Evolutionary conservation across 2,113 vertebrate genomes (phyloP), one percentile per base, ranked within the genome.

Genomic region (Scomber japonicus): DNA sequence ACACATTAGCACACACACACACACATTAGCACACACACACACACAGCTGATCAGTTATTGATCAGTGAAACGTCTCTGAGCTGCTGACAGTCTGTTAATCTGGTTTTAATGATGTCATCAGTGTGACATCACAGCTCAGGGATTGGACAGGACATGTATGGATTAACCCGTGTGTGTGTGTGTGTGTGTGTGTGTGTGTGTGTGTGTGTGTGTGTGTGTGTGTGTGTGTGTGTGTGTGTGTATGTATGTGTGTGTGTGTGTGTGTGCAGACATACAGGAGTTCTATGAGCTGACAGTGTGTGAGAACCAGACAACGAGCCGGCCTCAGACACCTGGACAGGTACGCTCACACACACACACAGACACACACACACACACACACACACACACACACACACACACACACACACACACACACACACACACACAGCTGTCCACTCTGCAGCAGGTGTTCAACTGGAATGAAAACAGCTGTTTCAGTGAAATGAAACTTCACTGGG

Each of bases 181-280:
- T 56, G 73, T 46, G 62, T 21, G 48, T 4, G 59, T 49, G 16
- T 67, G 21, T 74, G 19, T 61, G 48, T 21, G 21, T 21, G 21
- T 21, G 21, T 21, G 21, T 21, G 21, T 21, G 1, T 21, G 21
- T 21, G 21, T 21, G 21, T 63, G 53, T 81, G 75, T 59, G 54
- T 75, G 57, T 71, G 46, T 82, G 53, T 75, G 30, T 71, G 71
- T 69, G 65, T 82, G 53, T 75, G 30, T 71, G 71, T 69, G 65
- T 5, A n/a, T n/a, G n/a, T 63, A 46, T 81, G 75, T 59, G 54
- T 75, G 57, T 71, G 46, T 82, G 53, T 75, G 30, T 71, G 71
- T 69, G 65, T 5, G 7, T 2, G 21, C 73, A 95, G 94, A 95
- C 72, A 95, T 95, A 31, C 94, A 93, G 83, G 92, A 93, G 83